A percentile compares a stretch with the other conserved stretches of the same genome.
Conservation (phyloP, 2,888 invertebrate genomes). For the Chrysodeixis includens region DNA sequence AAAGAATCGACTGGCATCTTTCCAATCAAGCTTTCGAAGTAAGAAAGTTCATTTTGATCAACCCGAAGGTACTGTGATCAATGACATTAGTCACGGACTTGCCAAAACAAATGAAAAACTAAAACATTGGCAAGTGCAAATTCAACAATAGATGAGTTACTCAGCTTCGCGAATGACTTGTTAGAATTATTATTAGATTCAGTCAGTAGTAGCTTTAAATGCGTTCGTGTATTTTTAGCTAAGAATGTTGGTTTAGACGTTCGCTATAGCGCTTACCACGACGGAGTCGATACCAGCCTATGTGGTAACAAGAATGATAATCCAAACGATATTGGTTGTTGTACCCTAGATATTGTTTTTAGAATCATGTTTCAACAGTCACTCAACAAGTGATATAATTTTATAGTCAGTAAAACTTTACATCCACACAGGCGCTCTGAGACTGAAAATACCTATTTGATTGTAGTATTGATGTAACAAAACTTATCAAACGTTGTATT, state of each 20-base stretch:
- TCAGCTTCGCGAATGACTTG: slow-evolving; percentile 64
- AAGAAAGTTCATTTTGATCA: slow-evolving; percentile 16
- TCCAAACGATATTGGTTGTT: slow-evolving; percentile 33
- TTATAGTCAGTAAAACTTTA: neutral
- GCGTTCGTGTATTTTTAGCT: slow-evolving; percentile 63
- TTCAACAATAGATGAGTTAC: slow-evolving; percentile 64
- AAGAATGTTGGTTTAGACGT: slow-evolving; percentile 61
- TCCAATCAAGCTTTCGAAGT: slow-evolving; percentile 15
- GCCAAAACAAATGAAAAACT: slow-evolving; percentile 53
- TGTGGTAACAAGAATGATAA: slow-evolving; percentile 29
- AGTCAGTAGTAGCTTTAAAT: slow-evolving; percentile 61
- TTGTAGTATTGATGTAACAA: no score
- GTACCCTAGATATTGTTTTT: neutral
- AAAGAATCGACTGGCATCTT: neutral
- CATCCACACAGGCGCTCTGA: no score
- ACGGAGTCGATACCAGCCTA: slow-evolving; percentile 36
- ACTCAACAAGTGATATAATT: neutral
- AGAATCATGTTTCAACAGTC: neutral
- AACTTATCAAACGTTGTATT: neutral
- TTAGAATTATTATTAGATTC: slow-evolving; percentile 62
- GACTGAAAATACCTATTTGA: no score
- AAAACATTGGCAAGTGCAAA: slow-evolving; percentile 62
- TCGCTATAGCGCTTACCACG: slow-evolving; percentile 50
- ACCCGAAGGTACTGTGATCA: slow-evolving; percentile 49
- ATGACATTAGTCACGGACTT: slow-evolving; percentile 56